Evolutionary conservation across 2,113 vertebrate genomes (phyloP), one percentile per base, ranked within the genome.

Genomic region (Pristiophorus japonicus): DNA sequence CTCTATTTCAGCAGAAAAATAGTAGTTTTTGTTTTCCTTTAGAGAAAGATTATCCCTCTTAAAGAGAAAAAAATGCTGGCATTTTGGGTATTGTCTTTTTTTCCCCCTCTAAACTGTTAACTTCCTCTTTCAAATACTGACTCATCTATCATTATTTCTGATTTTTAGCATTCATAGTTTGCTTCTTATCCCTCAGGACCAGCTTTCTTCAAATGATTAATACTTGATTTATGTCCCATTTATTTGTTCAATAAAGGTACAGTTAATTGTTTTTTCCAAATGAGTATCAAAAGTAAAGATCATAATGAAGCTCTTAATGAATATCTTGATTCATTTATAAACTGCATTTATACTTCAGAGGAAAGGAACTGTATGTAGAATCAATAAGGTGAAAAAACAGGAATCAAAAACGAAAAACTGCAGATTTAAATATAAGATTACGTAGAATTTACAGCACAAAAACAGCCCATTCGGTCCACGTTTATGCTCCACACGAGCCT

Each of bases 211-310:
- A 97, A 97, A 95, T 98, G 97, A 98, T 98, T 98, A 98, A 98
- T 98, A 98, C 97, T 98, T 98, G 98, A 99, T 99, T 99, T 99
- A 99, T 99, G 98, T 98, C 97, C 96, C 96, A 95, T 98, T 97
- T 97, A 96, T 97, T 98, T 97, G 97, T 97, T 98, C 97, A 98
- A 98, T 97, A 98, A 97, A 97, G 96, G 96, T 96, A 96, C 96
- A 98, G 98, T 98, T 99, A 98, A 98, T 98, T 99, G 97, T 97
- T 98, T 99, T 99, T 99, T 98, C 97, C 97, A 98, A 98, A 98
- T 98, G 97, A 98, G 97, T 98, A 97, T 98, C 98, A 98, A 98
- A 98, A 98, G n/a, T n/a, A n/a, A n/a, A 38, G 73, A 75, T 75
- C 4, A 98, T 98, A 98, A 87, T 51, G 84, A 51, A 87, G 87